phyloP scores from a whole-genome alignment of 2,888 invertebrate species.

The Apotomis betuletana region DNA sequence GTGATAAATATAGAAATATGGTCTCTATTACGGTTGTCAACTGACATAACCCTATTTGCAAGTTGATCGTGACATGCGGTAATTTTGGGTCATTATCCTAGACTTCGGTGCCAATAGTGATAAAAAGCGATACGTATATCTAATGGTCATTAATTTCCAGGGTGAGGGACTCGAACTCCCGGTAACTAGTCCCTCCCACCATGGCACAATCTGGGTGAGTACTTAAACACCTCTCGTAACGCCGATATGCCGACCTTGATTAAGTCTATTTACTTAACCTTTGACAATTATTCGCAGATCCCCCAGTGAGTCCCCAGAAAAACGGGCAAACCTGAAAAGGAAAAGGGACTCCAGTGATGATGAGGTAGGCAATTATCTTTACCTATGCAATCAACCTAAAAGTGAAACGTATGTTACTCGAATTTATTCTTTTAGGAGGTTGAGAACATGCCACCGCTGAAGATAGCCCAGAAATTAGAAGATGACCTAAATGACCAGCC shows the following conservation, averaged over 20 bases:
- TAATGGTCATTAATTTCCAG: conserved; percentile 63
- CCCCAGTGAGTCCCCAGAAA: conserved; percentile 70
- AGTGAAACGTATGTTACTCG: conserved; percentile 21
- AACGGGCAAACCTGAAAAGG: conserved; percentile 70
- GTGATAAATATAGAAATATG: conserved; percentile 61
- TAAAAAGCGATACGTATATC: conserved; percentile 49
- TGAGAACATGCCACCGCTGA: conserved; percentile 77
- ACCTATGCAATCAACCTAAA: conserved; percentile 1
- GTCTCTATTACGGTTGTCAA: conserved; percentile 74
- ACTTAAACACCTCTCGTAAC: conserved; percentile 52
- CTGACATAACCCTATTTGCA: conserved; percentile 83
- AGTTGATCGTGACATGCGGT: conserved; percentile 81
- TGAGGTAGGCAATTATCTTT: conserved; percentile 65
- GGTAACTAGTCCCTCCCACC: conserved; percentile 60
- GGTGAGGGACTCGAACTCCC: conserved; percentile 58
- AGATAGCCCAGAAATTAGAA: conserved; percentile 62
- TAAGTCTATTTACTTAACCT: conserved; percentile 65
- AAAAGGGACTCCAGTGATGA: conserved; percentile 76
- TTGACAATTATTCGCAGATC: conserved; percentile 64
- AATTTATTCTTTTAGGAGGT: conserved; percentile 61
- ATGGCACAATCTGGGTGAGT: conserved; percentile 81
- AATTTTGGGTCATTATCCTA: conserved; percentile 66
- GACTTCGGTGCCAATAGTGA: conserved; percentile 53
- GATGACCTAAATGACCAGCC: conserved; percentile 65
- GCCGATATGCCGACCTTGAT: conserved; percentile 65